Evolutionary conservation across 53 echinoderm and acorn worm species (phyloP).

Genomic region (Patiria pectinifera): DNA sequence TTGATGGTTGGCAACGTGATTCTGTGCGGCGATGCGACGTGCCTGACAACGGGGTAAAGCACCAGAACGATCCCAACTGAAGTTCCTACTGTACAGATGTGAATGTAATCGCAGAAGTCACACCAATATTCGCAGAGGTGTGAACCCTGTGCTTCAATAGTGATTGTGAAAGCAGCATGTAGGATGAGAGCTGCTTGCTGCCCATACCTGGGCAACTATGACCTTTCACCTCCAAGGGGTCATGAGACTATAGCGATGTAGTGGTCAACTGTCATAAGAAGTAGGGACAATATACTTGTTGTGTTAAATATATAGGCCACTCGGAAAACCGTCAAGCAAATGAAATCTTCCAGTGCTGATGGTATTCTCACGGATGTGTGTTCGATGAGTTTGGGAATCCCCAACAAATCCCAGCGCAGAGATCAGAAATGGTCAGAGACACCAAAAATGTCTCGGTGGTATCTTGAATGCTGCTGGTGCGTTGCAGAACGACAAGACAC

Average conservation of each 20-base stretch:
- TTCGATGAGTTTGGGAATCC: background rate
- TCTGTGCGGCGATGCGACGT: slow-evolving; percentile 8
- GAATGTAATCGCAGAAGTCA: background rate
- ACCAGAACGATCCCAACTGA: background rate
- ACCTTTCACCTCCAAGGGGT: slow-evolving; percentile 16
- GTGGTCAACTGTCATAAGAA: slow-evolving; percentile 24
- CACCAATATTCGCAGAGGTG: background rate
- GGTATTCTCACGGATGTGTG: background rate
- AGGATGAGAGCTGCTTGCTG: too few species aligned
- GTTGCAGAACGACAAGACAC: background rate
- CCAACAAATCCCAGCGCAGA: background rate
- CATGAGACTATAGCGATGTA: slow-evolving; percentile 27
- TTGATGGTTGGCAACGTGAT: background rate
- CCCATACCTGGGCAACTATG: background rate
- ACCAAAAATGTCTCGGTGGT: slow-evolving; percentile 35
- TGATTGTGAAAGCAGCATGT: too few species aligned
- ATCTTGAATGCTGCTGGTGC: slow-evolving; percentile 20
- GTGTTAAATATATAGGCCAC: background rate
- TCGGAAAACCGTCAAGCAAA: background rate
- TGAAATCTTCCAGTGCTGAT: background rate
- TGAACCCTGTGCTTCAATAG: too few species aligned
- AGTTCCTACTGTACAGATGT: background rate
- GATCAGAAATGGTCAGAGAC: slow-evolving; percentile 31
- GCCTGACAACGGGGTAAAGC: slow-evolving; percentile 12
- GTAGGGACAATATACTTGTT: background rate